phyloP scores from a whole-genome alignment of 2,888 invertebrate genomes.

The Protonemura montana region DNA sequence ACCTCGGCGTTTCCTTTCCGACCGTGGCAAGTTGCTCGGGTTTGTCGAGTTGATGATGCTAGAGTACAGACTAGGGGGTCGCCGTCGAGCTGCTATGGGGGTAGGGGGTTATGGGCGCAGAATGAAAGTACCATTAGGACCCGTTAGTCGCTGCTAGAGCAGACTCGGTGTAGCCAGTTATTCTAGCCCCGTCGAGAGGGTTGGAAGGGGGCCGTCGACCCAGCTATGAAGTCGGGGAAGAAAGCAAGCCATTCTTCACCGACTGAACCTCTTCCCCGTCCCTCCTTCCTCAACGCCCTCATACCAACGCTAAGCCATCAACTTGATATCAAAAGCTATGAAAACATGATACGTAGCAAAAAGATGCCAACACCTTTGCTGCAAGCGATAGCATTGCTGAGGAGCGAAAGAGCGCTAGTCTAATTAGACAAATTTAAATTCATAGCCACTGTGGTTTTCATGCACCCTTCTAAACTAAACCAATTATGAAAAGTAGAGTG shows the following conservation, averaged over 20 bases:
- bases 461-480: constrained; percentile 46
- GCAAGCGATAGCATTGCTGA: too few relatives aligned
- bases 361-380: constrained; percentile 28
- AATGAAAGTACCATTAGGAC: constrained; percentile 33
- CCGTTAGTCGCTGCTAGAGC: constrained; percentile 24
- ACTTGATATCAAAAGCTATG: constrained; percentile 24
- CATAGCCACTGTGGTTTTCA: constrained; percentile 50
- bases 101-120: background rate
- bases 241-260: constrained; percentile 16
- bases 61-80: background rate
- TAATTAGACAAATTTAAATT: constrained; percentile 51
- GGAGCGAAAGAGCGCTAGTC: background rate
- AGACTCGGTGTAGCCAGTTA: constrained; percentile 1
- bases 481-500: constrained; percentile 46
- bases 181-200: background rate
- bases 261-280: background rate
- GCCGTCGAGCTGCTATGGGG: background rate
- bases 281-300: background rate
- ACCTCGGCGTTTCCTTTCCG: too few relatives aligned
- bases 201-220: background rate
- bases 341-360: background rate
- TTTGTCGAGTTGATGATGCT: background rate
- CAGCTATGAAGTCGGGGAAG: background rate
- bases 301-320: background rate
- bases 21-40: too few relatives aligned